phyloP scores from a whole-genome alignment of 2,797 vertebrate genomes.

The Notoglanidium macrostoma region DNA sequence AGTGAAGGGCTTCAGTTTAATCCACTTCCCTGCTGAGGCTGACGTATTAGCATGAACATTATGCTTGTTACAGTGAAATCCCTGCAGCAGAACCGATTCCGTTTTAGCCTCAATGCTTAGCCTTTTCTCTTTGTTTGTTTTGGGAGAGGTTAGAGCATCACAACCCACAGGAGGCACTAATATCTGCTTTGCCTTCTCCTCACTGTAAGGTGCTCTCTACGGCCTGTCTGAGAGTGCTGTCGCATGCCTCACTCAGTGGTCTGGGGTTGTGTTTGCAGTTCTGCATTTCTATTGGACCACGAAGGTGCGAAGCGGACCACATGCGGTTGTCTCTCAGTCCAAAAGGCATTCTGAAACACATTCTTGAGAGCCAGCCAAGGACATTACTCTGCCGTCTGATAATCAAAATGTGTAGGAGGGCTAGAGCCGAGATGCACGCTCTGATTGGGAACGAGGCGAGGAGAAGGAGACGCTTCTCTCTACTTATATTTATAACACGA shows the following conservation, averaged over 20 bases:
- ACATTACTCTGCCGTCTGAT: constrained; percentile 9
- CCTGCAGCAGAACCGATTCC: background rate
- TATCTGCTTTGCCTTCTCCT: background rate
- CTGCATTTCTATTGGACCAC: background rate
- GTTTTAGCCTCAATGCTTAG: background rate
- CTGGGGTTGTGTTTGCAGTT: constrained; percentile 24
- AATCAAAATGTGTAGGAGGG: constrained; percentile 5
- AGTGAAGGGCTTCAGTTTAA: constrained; percentile 16
- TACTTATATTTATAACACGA: background rate
- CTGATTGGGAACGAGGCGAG: background rate
- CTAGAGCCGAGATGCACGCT: background rate
- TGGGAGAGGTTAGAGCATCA: background rate
- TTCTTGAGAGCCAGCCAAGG: constrained; percentile 22
- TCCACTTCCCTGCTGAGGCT: constrained; percentile 13
- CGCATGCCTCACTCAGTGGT: background rate
- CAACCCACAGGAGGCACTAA: background rate
- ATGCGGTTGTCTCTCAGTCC: constrained; percentile 12
- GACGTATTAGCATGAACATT: constrained; percentile 1
- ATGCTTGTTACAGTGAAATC: background rate
- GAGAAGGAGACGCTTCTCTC: background rate
- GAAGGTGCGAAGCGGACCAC: background rate
- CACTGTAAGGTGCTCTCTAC: background rate
- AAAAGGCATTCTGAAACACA: background rate
- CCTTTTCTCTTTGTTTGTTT: background rate
- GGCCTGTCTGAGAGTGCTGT: background rate